These are phyloP conservation scores for Xestia xanthographa DNA, from an alignment of 2,888 invertebrate species.

Conservation along the genomic window DNA sequence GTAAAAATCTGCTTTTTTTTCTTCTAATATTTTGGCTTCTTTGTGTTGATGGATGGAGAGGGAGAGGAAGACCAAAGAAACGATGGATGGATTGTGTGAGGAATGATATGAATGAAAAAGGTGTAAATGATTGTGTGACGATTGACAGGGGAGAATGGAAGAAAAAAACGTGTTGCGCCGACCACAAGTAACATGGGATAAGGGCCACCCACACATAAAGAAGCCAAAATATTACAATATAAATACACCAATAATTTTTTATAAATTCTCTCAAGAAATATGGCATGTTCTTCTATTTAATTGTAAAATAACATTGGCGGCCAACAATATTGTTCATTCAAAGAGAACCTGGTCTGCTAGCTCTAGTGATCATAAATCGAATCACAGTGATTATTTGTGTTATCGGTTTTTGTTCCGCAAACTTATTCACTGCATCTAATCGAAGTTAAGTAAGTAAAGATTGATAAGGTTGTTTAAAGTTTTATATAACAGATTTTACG, in stretches of 20 bases:
- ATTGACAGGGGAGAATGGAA: too few species aligned
- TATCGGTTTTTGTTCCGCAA: constrained; percentile 22
- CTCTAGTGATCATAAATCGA: background rate
- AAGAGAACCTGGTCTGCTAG: constrained; percentile 2
- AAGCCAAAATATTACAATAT: too few species aligned
- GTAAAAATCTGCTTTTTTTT: background rate
- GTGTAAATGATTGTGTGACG: too few species aligned
- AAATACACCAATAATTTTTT: too few species aligned
- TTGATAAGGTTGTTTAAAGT: background rate
- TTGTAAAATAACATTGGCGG: background rate
- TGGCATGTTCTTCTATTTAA: background rate
- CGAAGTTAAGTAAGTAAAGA: background rate
- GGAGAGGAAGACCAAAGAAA: too few species aligned
- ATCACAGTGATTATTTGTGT: background rate
- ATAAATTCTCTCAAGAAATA: background rate
- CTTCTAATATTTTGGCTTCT: background rate
- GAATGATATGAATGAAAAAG: too few species aligned
- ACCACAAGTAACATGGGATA: too few species aligned
- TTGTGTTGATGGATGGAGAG: too few species aligned
- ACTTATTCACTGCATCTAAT: constrained; percentile 9
- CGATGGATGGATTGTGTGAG: too few species aligned
- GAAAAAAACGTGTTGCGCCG: too few species aligned
- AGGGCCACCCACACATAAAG: too few species aligned
- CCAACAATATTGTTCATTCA: background rate
- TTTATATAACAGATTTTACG: background rate